phyloP scores from a whole-genome alignment of 2,888 invertebrate genomes.

The Anorthoa munda region DNA sequence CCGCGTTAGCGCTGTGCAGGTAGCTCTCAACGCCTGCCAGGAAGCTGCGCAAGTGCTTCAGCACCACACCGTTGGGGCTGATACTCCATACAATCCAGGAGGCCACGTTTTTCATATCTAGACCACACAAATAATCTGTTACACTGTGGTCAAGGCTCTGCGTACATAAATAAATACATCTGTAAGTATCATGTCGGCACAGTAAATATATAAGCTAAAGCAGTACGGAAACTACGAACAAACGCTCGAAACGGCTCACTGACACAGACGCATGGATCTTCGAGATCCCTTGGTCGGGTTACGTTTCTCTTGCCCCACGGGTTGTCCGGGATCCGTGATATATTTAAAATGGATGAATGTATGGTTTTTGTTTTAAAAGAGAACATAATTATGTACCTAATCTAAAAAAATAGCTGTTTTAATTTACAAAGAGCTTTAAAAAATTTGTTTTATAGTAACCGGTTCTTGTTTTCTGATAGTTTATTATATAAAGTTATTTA shows the following conservation, averaged over 20 bases:
- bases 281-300: no score
- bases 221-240: no score
- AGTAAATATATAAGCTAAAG: no score
- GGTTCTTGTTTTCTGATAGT: slow-evolving; percentile 1
- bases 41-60: slow-evolving; percentile 94
- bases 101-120: slow-evolving; percentile 88
- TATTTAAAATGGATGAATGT: slow-evolving; percentile 2
- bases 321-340: no score
- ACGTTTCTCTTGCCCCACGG: no score
- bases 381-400: background rate
- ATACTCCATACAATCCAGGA: slow-evolving; percentile 92
- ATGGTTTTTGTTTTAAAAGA: background rate
- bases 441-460: background rate
- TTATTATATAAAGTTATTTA: background rate
- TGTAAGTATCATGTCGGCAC: background rate
- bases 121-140: slow-evolving; percentile 30
- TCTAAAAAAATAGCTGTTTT: background rate
- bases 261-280: no score
- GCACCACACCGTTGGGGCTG: slow-evolving; percentile 92
- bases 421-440: background rate
- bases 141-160: slow-evolving; percentile 8
- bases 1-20: slow-evolving; percentile 97
- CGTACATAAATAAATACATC: slow-evolving; percentile 21
- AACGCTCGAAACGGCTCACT: no score
- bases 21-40: slow-evolving; percentile 96